Evolutionary conservation across 2,113 vertebrate species (phyloP), one percentile per base, ranked within the genome.

Genomic region (Sinocyclocheilus grahami): DNA sequence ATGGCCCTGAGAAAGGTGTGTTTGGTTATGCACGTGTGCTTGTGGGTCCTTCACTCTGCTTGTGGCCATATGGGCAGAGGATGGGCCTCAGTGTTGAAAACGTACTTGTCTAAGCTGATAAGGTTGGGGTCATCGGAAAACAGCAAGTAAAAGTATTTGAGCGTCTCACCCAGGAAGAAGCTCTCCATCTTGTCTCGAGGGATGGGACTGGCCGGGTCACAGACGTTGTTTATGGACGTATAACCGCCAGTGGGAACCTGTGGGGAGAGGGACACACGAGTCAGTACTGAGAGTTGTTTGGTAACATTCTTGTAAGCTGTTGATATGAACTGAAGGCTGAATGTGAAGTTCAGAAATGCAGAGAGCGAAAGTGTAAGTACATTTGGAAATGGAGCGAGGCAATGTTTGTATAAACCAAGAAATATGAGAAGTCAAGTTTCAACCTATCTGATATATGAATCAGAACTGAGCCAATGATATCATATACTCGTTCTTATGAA

Each of bases 181-280:
- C 97, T 99, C 94, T 99, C 98, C 98, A 99, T 99, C 92, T 99
- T 99, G 95, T 99, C 97, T 77, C 97, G 91, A 22, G 97, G 97
- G 76, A 95, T 95, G 0, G 97, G 97, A 89, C 95, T 96, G 1
- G 86, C 89, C 0, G 96, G 94, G 88, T 95, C 96, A 58, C 95
- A 96, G 30, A 99, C 98, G 0, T 99, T 99, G 94, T 96, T 97
- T 83, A 99, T 99, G 86, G 98, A 99, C 0, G 98, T 96, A 86
- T 96, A 99, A 84, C 98, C 98, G 0, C 97, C 97, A 0, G 93
- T 93, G 18, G 95, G 83, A 14, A 99, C 97, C 98, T 98, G 93
- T 4, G 5, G 51, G 51, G 39, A 85, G 22, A 55, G 39, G 18
- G 1, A 27, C 22, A 75, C 18, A 18, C 65, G 1, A 86, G 65